These are phyloP conservation scores for Crotalus tigris DNA, from an alignment of 2,113 vertebrate species.

Conservation along the genomic window DNA sequence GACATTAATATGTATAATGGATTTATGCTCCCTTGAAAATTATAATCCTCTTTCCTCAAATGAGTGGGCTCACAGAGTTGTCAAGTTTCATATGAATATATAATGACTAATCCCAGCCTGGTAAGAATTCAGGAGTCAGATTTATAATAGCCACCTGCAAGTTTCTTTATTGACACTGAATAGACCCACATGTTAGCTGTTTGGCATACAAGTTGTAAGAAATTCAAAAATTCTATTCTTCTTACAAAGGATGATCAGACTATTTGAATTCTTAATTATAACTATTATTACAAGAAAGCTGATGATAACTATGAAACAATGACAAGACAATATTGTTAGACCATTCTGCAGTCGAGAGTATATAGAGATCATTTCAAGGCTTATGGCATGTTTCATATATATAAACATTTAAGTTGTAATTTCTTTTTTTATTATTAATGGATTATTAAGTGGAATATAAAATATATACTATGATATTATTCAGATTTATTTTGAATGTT, in stretches of 20 bases:
- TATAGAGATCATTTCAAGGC: not conserved
- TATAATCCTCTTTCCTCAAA: too few species aligned
- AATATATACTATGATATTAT: not conserved
- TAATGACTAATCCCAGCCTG: too few species aligned
- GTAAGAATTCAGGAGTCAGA: too few species aligned
- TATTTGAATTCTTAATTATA: not conserved
- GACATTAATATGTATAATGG: too few species aligned
- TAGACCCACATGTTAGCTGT: too few species aligned
- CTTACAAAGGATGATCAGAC: not conserved
- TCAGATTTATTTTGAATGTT: slow-evolving; percentile 26
- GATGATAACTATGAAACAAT: not conserved
- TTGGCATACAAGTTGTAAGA: not conserved
- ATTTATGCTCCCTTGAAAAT: not conserved
- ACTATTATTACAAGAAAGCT: not conserved
- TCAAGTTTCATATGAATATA: too few species aligned
- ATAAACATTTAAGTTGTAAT: slow-evolving; percentile 31
- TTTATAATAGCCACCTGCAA: too few species aligned
- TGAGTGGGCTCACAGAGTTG: too few species aligned
- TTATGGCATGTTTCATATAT: slow-evolving; percentile 18
- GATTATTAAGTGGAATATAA: slow-evolving; percentile 20
- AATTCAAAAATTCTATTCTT: not conserved
- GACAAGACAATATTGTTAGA: not conserved
- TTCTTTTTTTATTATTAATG: not conserved
- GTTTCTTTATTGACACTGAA: too few species aligned
- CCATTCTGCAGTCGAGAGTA: slow-evolving; percentile 4